phyloP scores from a whole-genome alignment of 2,113 vertebrate species.

The Tragelaphus strepsiceros region DNA sequence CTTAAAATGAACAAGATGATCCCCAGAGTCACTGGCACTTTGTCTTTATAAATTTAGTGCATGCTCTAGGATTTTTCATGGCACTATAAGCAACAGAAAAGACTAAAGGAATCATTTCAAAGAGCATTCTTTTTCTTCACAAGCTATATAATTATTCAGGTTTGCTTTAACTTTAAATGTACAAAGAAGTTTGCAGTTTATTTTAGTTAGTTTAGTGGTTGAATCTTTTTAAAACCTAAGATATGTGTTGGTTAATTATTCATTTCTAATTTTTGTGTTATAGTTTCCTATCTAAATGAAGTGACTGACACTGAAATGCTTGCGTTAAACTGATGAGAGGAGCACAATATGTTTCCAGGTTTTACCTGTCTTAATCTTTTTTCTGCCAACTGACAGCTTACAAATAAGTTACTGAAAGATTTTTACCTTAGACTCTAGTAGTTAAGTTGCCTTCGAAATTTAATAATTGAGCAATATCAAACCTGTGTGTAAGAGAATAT shows the following conservation, averaged over 20 bases:
- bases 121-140: conserved; percentile 35
- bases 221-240: conserved; percentile 35
- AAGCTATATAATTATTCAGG: conserved; percentile 53
- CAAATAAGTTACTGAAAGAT: background rate
- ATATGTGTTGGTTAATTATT: background rate
- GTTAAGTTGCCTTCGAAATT: background rate
- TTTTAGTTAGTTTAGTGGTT: conserved; percentile 19
- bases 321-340: conserved; percentile 28
- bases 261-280: conserved; percentile 39
- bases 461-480: background rate
- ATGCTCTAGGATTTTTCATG: conserved; percentile 65
- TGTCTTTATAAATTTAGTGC: conserved; percentile 76
- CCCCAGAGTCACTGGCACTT: conserved; percentile 74
- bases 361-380: background rate
- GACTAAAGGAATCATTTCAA: conserved; percentile 59
- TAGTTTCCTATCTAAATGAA: background rate
- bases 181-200: background rate
- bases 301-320: background rate
- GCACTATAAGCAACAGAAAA: conserved; percentile 50
- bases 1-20: conserved; percentile 81
- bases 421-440: background rate
- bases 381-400: background rate
- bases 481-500: background rate
- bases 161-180: conserved; percentile 45
- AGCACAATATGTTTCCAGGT: conserved; percentile 11